Conservation (phyloP, 2,888 invertebrate species). For the Patella caerulea region DNA sequence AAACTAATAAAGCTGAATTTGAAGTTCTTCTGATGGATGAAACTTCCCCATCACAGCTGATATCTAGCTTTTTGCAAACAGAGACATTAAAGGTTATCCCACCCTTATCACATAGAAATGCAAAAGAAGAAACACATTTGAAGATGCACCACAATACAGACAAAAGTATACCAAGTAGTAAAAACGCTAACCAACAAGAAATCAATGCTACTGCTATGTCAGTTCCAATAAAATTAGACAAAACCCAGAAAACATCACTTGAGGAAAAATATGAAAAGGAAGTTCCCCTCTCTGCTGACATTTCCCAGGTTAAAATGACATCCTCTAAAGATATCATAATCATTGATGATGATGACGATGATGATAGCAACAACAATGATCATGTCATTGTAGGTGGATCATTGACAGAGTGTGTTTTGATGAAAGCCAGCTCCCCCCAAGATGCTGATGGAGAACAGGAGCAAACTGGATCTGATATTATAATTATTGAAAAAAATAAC, state of each 20-base stretch:
- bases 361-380: not conserved
- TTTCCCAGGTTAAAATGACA: no score
- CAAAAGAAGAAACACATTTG: no score
- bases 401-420: not conserved
- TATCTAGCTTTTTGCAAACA: not conserved
- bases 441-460: not conserved
- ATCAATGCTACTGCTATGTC: no score
- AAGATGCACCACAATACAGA: no score
- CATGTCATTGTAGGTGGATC: not conserved
- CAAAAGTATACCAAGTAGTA: not conserved
- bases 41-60: not conserved
- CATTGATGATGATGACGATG: slow-evolving; percentile 5
- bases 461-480: not conserved
- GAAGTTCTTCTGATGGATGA: not conserved
- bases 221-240: no score
- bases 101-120: not conserved
- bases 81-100: not conserved
- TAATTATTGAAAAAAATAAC: not conserved
- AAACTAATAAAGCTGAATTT: not conserved
- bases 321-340: not conserved
- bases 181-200: not conserved
- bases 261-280: not conserved
- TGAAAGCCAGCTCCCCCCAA: not conserved
- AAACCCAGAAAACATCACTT: not conserved
- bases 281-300: not conserved